Evolutionary conservation across 2,113 vertebrate genomes (phyloP), one percentile per base, ranked within the genome.

Genomic region (Pyxicephalus adspersus): DNA sequence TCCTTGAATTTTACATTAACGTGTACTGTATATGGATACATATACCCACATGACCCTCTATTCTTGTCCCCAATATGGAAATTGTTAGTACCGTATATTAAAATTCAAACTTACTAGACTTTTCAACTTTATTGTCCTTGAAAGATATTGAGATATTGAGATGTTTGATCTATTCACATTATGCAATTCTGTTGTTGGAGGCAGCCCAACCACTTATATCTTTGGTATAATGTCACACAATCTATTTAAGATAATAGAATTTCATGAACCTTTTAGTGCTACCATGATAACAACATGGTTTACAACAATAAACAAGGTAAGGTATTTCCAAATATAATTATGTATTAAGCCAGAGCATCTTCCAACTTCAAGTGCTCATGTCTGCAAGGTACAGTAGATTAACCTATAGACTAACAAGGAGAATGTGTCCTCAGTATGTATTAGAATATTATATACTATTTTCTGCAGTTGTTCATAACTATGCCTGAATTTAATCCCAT

Each of bases 201-300:
- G 58, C 22, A 61, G 58, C 22, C 22, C 58, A 61, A 25, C 22
- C 58, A 61, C 58, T 61, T 61, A 61, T 61, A 25, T 25, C 58
- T 61, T 61, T 61, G 22, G 22, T 61, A 61, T 61, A 61, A 25
- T 61, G 58, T 25, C 22, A 61, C 22, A 25, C 22, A 61, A 61
- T 61, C 58, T 61, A 61, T 61, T 61, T 61, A 61, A 61, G 83
- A 85, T 88, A 87, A 83, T 86, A 75, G 80, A 89, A 86, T 89
- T 83, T 89, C 88, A 85, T 87, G 86, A 87, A 85, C 86, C 60
- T 86, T 86, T 88, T 85, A 89, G 87, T 78, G 81, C 84, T 79
- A 61, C 25, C 58, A 61, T 61, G 58, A 61, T 61, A 25, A 26
- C 58, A 61, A 61, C 58, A 22, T 61, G 58, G 23, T 61, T 61